Base-by-base conservation (phyloP, 2,797 vertebrate species). In the Pantherophis vulpinus region DNA sequence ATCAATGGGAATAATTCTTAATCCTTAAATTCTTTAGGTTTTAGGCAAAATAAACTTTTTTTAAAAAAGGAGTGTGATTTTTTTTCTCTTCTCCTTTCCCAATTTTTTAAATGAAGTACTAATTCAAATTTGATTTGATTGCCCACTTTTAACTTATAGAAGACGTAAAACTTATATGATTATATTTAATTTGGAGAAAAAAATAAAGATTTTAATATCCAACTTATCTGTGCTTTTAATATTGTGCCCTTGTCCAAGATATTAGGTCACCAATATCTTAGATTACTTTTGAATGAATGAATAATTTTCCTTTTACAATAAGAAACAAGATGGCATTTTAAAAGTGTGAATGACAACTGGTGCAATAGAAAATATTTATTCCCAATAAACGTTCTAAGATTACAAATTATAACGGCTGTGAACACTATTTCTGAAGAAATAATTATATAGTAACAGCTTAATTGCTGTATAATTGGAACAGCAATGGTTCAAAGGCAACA, bases 161-260 rank as follows among this genome's bases (percentile, higher is more conserved):
- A 93, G 66, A 90, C 7, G 23, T 25, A 90, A 91, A 90, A 91
- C 54, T 2, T 70, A 7, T 37, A 66, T 92, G 93, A 70, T 93
- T 61, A 60, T 5, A 79, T 92, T 91, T 90, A 87, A 95, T 58
- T 37, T 92, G 37, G 37, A 91, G 94, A 86, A 20, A 94, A 89
- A 32, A 20, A 88, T 63, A 63, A 87, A 0, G 60, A 9, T 86
- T 37, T 79, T 29, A 94, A 92, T 0, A 0, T 47, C 29, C 47
- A 88, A 94, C 83, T 37, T 90, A 66, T 95, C 92, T 70, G 51
- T 88, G n/a, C 2, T n/a, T 91, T 91, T 89, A 95, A 88, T 37
- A 86, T 13, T n/a, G 70, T 91, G 92, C 92, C 47, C 59, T 16
- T 90, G n/a, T 90, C 91, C 60, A 66, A 66, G 61, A 32, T 94